Conservation (phyloP, 1,140 invertebrate species). For the Euura lappo region DNA sequence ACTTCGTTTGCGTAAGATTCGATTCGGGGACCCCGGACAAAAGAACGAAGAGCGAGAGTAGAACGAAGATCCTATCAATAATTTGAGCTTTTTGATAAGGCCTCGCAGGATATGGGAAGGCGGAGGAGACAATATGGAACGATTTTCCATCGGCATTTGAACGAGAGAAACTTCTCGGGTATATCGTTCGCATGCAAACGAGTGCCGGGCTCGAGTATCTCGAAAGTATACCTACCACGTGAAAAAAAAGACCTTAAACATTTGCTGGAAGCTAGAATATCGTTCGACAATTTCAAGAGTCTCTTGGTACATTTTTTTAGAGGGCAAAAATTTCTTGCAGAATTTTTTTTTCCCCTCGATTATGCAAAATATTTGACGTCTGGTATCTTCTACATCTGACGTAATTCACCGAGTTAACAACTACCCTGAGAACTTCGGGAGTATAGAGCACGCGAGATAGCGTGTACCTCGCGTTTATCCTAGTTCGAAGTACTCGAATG, state of each 20-base stretch:
- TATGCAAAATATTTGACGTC: too few species aligned
- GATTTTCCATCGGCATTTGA: neutral
- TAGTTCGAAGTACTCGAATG: too few species aligned
- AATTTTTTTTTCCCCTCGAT: too few species aligned
- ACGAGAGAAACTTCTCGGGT: neutral
- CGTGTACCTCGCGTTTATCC: neutral
- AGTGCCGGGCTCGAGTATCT: neutral
- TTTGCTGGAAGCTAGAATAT: too few species aligned
- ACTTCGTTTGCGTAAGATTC: neutral
- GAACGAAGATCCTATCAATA: slow-evolving; percentile 3
- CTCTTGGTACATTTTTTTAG: too few species aligned
- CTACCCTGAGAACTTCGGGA: neutral
- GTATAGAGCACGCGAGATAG: neutral
- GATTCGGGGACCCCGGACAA: neutral
- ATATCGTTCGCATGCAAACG: neutral
- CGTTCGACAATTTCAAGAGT: too few species aligned
- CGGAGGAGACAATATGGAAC: neutral
- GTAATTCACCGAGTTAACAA: neutral
- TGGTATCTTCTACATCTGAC: neutral
- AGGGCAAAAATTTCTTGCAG: too few species aligned
- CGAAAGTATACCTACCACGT: too few species aligned
- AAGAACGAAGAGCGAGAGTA: neutral
- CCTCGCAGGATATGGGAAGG: neutral
- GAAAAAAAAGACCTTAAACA: too few species aligned
- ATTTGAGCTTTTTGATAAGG: slow-evolving; percentile 2